A percentile compares a stretch with the other conserved stretches of the same genome.
phyloP scores from a whole-genome alignment of 2,888 invertebrate genomes.

The Eretmocerus hayati region DNA sequence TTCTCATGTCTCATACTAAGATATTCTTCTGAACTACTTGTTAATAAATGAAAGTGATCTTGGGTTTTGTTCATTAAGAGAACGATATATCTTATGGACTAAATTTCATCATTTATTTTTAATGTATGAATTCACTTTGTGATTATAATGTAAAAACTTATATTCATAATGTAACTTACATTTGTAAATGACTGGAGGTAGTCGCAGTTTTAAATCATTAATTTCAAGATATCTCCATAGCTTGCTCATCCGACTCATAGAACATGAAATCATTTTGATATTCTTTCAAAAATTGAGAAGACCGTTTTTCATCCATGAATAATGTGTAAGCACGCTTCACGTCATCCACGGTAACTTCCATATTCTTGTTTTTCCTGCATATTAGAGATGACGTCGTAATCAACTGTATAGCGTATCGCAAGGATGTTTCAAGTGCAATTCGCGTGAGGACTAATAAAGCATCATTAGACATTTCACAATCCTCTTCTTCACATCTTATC shows the following conservation, averaged over 20 bases:
- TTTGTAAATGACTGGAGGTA: too few relatives aligned
- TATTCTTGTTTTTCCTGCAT: constrained; percentile 80
- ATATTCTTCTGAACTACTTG: too few relatives aligned
- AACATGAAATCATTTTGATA: constrained; percentile 97
- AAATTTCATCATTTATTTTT: too few relatives aligned
- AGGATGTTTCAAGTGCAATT: constrained; percentile 86
- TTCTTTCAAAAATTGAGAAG: constrained; percentile 88
- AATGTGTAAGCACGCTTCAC: constrained; percentile 91
- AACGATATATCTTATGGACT: too few relatives aligned
- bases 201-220: too few relatives aligned
- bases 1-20: too few relatives aligned
- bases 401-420: constrained; percentile 95
- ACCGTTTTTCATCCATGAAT: constrained; percentile 90
- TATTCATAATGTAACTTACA: too few relatives aligned
- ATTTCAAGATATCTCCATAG: constrained; percentile 18
- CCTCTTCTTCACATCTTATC: constrained; percentile 95
- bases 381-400: constrained; percentile 95
- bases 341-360: constrained; percentile 82
- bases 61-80: too few relatives aligned
- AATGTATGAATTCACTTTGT: too few relatives aligned
- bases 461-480: constrained; percentile 88
- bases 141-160: too few relatives aligned
- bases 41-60: too few relatives aligned
- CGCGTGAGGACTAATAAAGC: constrained; percentile 86
- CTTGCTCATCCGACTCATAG: constrained; percentile 50